Conservation (phyloP, 2,797 vertebrate species). For the Syndactyla subalaris region DNA sequence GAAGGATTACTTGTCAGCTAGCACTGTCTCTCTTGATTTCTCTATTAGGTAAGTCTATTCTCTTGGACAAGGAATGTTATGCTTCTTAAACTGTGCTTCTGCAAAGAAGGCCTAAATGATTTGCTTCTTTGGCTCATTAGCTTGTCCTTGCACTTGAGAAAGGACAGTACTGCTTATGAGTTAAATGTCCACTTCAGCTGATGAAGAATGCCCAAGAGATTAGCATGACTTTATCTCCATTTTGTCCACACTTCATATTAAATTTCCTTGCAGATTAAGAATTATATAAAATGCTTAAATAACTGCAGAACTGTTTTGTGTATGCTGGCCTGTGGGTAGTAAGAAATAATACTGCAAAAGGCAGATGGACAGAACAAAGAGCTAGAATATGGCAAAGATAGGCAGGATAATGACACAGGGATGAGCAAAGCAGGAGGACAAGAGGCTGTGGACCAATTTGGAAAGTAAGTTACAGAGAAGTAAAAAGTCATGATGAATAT, state of each 20-base stretch:
- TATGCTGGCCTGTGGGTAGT: neutral
- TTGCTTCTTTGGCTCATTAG: slow-evolving; percentile 53
- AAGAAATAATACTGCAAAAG: neutral
- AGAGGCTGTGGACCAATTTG: neutral
- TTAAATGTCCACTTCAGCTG: neutral
- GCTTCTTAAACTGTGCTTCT: slow-evolving; percentile 6
- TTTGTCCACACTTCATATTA: neutral
- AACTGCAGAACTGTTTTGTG: neutral
- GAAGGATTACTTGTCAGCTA: neutral
- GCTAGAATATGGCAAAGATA: neutral
- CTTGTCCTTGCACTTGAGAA: slow-evolving; percentile 47
- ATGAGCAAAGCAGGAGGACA: neutral
- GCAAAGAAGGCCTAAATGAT: slow-evolving; percentile 1
- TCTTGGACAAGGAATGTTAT: neutral
- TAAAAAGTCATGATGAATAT: neutral
- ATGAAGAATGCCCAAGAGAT: slow-evolving; percentile 20
- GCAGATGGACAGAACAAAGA: neutral
- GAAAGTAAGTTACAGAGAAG: neutral
- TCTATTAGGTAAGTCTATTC: neutral
- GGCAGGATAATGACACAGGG: neutral
- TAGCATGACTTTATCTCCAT: neutral
- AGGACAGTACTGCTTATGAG: slow-evolving; percentile 1
- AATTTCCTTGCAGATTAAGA: slow-evolving; percentile 25
- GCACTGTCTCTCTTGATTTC: neutral
- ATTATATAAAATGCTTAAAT: slow-evolving; percentile 15